phyloP scores from a whole-genome alignment of 1,140 invertebrate species.

The Trichogramma pretiosum region DNA sequence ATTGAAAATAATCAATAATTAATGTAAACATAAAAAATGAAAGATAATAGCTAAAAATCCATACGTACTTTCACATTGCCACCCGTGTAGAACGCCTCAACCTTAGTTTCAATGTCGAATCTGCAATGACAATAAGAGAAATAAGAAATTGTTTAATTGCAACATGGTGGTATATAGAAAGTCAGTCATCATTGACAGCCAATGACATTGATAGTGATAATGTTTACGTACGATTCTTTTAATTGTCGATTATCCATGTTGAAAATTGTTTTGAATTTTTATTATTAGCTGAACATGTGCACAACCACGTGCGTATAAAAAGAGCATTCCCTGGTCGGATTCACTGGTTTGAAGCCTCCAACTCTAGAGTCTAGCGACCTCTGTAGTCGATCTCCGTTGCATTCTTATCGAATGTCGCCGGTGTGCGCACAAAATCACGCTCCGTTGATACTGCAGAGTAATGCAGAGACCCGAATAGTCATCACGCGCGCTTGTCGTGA shows the following conservation, averaged over 20 bases:
- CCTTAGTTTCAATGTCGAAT: constrained; percentile 65
- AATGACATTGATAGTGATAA: neutral
- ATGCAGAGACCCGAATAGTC: no score
- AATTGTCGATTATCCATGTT: constrained; percentile 22
- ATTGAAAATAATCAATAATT: constrained; percentile 19
- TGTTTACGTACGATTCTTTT: constrained; percentile 29
- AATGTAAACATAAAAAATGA: neutral
- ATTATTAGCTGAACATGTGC: neutral
- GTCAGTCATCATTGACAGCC: no score
- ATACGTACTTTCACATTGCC: constrained; percentile 59
- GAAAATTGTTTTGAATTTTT: neutral
- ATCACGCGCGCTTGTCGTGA: no score
- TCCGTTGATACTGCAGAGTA: no score
- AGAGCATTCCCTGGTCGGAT: no score
- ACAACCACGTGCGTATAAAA: neutral
- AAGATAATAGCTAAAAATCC: constrained; percentile 2
- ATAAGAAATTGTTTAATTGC: neutral
- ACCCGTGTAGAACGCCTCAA: constrained; percentile 78
- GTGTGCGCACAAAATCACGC: no score
- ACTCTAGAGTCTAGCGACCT: no score
- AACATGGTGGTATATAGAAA: neutral
- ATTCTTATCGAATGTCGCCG: no score
- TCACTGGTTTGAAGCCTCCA: no score
- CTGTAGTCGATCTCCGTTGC: no score
- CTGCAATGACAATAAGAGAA: constrained; percentile 47